These are phyloP conservation scores for Nasonia longicornis DNA, from an alignment of 1,140 invertebrate species.

Conservation along the genomic window DNA sequence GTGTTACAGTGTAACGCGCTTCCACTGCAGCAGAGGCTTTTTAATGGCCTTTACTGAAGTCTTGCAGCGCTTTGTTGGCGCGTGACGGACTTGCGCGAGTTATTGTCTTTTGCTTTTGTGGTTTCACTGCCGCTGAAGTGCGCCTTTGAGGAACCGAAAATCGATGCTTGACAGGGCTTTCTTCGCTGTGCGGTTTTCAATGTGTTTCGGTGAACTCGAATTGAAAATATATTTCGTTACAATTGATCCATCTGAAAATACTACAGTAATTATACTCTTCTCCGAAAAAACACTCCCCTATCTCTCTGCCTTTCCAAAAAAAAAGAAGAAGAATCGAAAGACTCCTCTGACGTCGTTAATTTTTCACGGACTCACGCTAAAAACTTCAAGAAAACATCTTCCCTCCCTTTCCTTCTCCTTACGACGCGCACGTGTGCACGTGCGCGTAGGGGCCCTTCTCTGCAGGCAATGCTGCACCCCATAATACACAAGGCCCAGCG, in stretches of 20 bases:
- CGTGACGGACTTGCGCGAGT: not conserved
- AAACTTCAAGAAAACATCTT: conserved; percentile 35
- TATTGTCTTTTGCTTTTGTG: not conserved
- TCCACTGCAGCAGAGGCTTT: conserved; percentile 15
- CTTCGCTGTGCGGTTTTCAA: no score
- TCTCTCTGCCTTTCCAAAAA: no score
- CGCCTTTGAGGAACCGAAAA: not conserved
- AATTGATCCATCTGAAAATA: no score
- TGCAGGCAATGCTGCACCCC: conserved; percentile 1
- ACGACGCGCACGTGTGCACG: not conserved
- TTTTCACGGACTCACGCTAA: not conserved
- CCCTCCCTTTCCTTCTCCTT: not conserved
- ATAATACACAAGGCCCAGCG: conserved; percentile 39
- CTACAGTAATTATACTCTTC: no score
- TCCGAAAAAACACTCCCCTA: no score
- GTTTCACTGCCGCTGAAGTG: no score
- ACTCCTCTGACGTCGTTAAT: not conserved
- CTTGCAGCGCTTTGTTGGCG: conserved; percentile 32
- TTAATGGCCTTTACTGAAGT: conserved; percentile 40
- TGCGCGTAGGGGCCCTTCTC: not conserved
- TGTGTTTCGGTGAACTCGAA: no score
- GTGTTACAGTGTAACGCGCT: not conserved
- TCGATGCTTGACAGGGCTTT: not conserved
- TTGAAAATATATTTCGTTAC: no score
- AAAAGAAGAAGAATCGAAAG: no score